Evolutionary conservation across 2,797 vertebrate species (phyloP), one percentile per base, ranked within the genome.

Genomic region (Apogon hyalosoma): DNA sequence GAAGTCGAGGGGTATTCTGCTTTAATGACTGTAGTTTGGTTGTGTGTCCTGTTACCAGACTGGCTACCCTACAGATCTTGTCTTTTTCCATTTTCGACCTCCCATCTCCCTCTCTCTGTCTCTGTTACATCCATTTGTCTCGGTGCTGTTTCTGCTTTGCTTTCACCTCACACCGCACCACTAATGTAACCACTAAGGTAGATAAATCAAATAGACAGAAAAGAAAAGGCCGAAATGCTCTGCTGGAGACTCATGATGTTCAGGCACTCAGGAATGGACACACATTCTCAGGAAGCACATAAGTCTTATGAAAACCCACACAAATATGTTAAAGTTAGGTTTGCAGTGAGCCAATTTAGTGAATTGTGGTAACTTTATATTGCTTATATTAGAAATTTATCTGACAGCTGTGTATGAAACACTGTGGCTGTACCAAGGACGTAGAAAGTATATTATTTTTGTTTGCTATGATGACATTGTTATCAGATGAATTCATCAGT

Each of bases 171-270:
- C 80, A 80, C 53, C 73, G 64, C 77, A 74, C 73, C 77, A 77
- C 61, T 65, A 19, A 68, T 81, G 73, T 58, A 63, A 67, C 49
- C 69, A 45, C 56, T 47, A 51, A 54, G 14, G 52, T 66, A 72
- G 56, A 88, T 83, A 88, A 89, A 85, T 90, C 87, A 83, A 77
- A 77, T 69, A 52, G 63, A 66, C 73, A 59, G 81, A 85, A 75
- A 43, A 63, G 55, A 67, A 52, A 46, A 59, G 61, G 58, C 53
- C 65, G 75, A 80, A 63, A 63, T 39, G 70, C 73, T 77, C 47
- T 68, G 54, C 69, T 73, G 48, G 58, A 73, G 62, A 52, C 28
- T 15, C 24, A 18, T 19, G 51, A 58, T 52, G 47, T 62, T 58
- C 40, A 47, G 54, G 52, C 68, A 55, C 36, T 58, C 50, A 9